These are phyloP conservation scores for Cheumatopsyche charites DNA, from an alignment of 1,140 invertebrate species.

Conservation along the genomic window DNA sequence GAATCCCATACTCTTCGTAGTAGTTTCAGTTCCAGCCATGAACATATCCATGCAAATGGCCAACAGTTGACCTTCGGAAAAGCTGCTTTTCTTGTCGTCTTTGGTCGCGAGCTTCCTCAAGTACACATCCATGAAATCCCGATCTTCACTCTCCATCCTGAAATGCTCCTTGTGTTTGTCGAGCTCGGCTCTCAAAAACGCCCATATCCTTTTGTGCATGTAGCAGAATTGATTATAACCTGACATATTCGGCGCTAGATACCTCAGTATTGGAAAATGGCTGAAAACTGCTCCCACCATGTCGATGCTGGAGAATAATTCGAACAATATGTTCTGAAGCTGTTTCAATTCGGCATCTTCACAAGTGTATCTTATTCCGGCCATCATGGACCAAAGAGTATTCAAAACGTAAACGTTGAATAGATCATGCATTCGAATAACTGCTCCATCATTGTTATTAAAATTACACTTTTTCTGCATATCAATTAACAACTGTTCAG, in stretches of 20 bases:
- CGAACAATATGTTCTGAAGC: slow-evolving; percentile 71
- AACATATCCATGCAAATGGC: slow-evolving; percentile 82
- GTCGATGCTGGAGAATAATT: slow-evolving; percentile 73
- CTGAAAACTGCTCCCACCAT: slow-evolving; percentile 79
- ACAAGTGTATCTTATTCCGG: slow-evolving; percentile 71
- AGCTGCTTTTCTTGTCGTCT: slow-evolving; percentile 57
- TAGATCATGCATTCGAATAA: slow-evolving; percentile 70
- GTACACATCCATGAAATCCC: slow-evolving; percentile 88
- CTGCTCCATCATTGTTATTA: slow-evolving; percentile 52
- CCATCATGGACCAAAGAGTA: slow-evolving; percentile 86
- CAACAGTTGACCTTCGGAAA: slow-evolving; percentile 68
- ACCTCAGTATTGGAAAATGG: slow-evolving; percentile 77
- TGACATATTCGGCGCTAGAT: slow-evolving; percentile 74
- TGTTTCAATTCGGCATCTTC: slow-evolving; percentile 71
- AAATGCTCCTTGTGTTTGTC: slow-evolving; percentile 75
- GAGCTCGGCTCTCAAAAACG: slow-evolving; percentile 74
- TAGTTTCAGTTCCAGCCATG: slow-evolving; percentile 84
- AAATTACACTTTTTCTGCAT: slow-evolving; percentile 55
- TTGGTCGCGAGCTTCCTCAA: slow-evolving; percentile 68
- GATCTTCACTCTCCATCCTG: slow-evolving; percentile 64
- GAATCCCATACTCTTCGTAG: slow-evolving; percentile 77
- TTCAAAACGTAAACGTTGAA: slow-evolving; percentile 82
- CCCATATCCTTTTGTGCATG: slow-evolving; percentile 73
- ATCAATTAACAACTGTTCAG: slow-evolving; percentile 64
- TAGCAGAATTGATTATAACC: slow-evolving; percentile 76